These are phyloP conservation scores for Byasa hedistus DNA, from an alignment of 2,888 invertebrate species.

Conservation along the genomic window DNA sequence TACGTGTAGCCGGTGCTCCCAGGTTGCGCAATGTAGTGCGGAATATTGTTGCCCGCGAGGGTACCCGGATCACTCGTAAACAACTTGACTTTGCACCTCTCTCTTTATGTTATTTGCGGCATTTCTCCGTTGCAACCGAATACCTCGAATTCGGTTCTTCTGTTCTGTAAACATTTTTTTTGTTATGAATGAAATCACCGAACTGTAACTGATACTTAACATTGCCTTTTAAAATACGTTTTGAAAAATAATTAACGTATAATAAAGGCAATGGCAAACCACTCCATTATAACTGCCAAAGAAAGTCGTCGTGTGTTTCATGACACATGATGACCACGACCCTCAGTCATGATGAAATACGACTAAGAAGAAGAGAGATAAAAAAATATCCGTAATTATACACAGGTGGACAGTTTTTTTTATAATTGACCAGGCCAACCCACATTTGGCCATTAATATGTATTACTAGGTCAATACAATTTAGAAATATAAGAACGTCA, in stretches of 20 bases:
- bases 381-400: neutral
- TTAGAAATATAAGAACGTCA: neutral
- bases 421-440: neutral
- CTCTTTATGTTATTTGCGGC: constrained; percentile 25
- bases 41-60: constrained; percentile 36
- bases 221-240: neutral
- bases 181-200: neutral
- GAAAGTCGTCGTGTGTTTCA: too few species aligned
- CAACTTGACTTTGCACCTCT: constrained; percentile 31
- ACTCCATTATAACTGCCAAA: too few species aligned
- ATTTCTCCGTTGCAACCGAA: constrained; percentile 7
- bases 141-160: neutral
- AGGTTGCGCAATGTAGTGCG: constrained; percentile 48
- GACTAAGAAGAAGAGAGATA: too few species aligned
- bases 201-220: neutral
- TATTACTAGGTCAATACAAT: neutral
- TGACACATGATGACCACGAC: too few species aligned
- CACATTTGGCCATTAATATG: too few species aligned
- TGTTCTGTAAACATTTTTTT: neutral
- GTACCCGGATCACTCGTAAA: constrained; percentile 27
- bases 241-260: too few species aligned
- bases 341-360: too few species aligned
- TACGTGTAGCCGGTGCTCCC: constrained; percentile 41
- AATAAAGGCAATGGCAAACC: too few species aligned
- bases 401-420: neutral